Evolutionary conservation across 2,113 vertebrate species (phyloP).

Genomic region (Lampris incognitus): DNA sequence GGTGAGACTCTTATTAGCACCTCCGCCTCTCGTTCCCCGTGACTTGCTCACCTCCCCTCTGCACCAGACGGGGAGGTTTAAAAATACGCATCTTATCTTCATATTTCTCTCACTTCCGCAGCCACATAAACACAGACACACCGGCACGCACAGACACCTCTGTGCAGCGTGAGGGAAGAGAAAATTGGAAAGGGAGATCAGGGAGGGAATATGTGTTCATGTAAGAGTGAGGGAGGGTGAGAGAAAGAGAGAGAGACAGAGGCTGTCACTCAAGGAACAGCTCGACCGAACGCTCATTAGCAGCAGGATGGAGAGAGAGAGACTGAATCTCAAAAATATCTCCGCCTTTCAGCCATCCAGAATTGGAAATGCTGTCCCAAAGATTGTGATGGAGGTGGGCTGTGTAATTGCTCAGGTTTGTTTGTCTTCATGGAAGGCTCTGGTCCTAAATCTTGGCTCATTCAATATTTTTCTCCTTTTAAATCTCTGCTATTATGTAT

Average conservation of each 20-base stretch:
- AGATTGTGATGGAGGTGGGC: background rate
- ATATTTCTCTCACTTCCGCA: background rate
- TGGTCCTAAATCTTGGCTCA: background rate
- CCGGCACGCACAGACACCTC: background rate
- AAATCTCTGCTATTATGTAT: background rate
- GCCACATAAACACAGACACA: background rate
- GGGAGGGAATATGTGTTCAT: conserved; percentile 2
- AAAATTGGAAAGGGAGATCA: conserved; percentile 20
- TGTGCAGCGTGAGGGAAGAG: conserved; percentile 4
- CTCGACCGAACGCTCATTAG: background rate
- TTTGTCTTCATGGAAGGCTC: background rate
- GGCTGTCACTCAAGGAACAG: background rate
- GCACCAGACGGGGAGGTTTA: conserved; percentile 14
- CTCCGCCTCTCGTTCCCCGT: background rate
- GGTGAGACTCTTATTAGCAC: conserved; percentile 27
- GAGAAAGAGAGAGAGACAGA: conserved; percentile 5
- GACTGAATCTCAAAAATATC: background rate
- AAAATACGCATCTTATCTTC: background rate
- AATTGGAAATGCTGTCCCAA: background rate
- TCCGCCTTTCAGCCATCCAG: background rate
- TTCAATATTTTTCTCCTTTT: background rate
- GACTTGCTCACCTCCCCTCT: conserved; percentile 32
- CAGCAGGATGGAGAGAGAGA: background rate
- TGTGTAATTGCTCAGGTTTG: background rate
- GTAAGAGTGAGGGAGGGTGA: conserved; percentile 1